Conservation (phyloP, 1,140 invertebrate species). For the Orchesella cincta region DNA sequence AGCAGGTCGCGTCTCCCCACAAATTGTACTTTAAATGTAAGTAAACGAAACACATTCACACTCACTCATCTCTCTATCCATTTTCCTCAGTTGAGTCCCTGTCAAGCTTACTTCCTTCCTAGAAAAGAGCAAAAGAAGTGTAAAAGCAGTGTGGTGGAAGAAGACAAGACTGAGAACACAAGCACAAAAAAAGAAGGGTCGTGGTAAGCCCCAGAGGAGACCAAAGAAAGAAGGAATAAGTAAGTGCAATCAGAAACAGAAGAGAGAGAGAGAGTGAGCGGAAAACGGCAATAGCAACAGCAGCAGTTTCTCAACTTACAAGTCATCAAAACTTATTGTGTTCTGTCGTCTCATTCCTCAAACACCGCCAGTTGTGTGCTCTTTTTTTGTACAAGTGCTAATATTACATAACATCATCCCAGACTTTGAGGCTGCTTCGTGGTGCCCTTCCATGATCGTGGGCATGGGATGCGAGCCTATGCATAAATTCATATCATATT, state of each 20-base stretch:
- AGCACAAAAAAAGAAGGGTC: neutral
- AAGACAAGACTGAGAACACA: neutral
- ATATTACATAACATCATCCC: neutral
- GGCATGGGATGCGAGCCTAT: neutral
- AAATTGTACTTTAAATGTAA: neutral
- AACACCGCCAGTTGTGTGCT: too few species aligned
- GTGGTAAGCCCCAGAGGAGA: conserved; percentile 1
- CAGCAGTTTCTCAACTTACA: too few species aligned
- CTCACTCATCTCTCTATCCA: neutral
- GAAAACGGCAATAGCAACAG: too few species aligned
- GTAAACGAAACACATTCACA: neutral
- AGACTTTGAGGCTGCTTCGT: neutral
- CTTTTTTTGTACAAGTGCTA: neutral
- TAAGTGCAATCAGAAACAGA: neutral
- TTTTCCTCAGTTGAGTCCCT: neutral
- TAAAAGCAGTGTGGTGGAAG: neutral
- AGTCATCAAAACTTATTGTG: conserved; percentile 26
- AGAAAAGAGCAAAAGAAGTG: neutral
- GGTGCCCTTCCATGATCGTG: neutral
- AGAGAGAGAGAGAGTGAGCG: too few species aligned
- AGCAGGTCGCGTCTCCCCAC: conserved; percentile 9
- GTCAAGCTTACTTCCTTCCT: neutral
- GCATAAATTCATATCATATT: too few species aligned
- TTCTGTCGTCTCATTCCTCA: conserved; percentile 22
- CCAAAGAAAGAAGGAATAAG: neutral